Base-by-base conservation (phyloP, 1,140 invertebrate genomes). In the Habropoda laboriosa region DNA sequence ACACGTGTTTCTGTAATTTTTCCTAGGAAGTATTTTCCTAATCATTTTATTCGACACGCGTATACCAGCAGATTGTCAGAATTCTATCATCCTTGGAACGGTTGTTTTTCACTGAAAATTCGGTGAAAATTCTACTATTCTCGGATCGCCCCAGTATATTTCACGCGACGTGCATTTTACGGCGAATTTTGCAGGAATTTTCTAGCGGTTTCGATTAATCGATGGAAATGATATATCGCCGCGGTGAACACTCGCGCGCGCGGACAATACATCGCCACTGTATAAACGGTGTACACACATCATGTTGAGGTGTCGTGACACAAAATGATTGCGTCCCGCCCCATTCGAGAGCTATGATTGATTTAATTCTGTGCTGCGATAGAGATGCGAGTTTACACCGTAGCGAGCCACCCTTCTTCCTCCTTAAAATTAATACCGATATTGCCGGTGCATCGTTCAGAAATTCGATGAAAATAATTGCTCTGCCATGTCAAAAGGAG, bases 251-350 rank as follows among this genome's bases (percentile, higher is more conserved):
- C 40, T 30, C 27, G 16, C 24, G n/a, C n/a, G 51, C 24, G 30
- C n/a, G 60, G 47, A 76, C 49, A 55, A 67, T 63, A 40, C 49
- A 67, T 75, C 61, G 61, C 35, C 51, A 67, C 24, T 76, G 38
- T 76, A 76, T 76, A 57, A 76, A 75, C 60, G 60, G 35, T 75
- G 35, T 55, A 75, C 72, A 74, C 72, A 53, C 63, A 76, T 76
- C 73, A 76, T 67, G 63, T 67, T 67, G 61, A 76, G 63, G 51
- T 67, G 49, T 67, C 61, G 61, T 27, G 61, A 51, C 42, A 24
- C 61, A 55, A 75, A 75, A 66, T 75, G 73, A 75, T 75, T 66
- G 49, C 27, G 24, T 40, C 47, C 32, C 1, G 38, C 18, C 60
- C 38, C 73, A 51, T 67, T 76, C 24, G 27, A 76, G 49, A 67